Evolutionary conservation across 2,113 vertebrate genomes (phyloP), one percentile per base, ranked within the genome.

Genomic region (Urocolius indicus): DNA sequence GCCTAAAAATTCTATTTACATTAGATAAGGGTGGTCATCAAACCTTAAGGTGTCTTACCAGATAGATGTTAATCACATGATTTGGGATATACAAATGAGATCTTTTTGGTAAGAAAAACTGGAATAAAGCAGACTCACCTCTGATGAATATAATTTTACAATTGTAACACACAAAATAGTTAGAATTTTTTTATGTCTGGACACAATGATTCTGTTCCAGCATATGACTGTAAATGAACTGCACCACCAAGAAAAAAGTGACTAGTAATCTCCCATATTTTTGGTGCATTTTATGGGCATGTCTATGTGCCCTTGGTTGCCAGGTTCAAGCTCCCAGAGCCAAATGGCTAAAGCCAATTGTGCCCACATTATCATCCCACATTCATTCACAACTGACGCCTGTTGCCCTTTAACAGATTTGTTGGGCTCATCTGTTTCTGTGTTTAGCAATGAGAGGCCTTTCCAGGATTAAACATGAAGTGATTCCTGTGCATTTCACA

Each of bases 221-320:
- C 0, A 0, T 49, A 54, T 18, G 6, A 19, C 0, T 45, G 30
- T 29, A 77, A 27, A 74, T 69, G 23, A 49, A 23, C 17, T 76
- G 26, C 46, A 58, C 16, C 30, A 74, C 14, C 26, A 68, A 89
- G 65, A 52, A 84, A 68, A 38, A 59, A 4, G 14, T 69, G 14
- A 11, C 12, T 68, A 73, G 52, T 18, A 41, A 80, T 16, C 24
- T 38, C 32, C 45, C 5, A 54, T 23, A 4, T 69, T 49, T 69
- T 43, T 26, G 6, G 6, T 52, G n/a, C 10, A 9, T 43, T 87
- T 84, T 61, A 63, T 38, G 24, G 54, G 34, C 38, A 57, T 65
- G 30, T 32, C 32, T 61, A 5, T 32, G 27, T 51, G 17, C 38
- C 84, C 24, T 68, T 69, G 11, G 7, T n/a, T 77, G n/a, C 30